These are phyloP conservation scores for Syrmaticus mikado DNA, from an alignment of 2,113 vertebrate species.

Conservation along the genomic window DNA sequence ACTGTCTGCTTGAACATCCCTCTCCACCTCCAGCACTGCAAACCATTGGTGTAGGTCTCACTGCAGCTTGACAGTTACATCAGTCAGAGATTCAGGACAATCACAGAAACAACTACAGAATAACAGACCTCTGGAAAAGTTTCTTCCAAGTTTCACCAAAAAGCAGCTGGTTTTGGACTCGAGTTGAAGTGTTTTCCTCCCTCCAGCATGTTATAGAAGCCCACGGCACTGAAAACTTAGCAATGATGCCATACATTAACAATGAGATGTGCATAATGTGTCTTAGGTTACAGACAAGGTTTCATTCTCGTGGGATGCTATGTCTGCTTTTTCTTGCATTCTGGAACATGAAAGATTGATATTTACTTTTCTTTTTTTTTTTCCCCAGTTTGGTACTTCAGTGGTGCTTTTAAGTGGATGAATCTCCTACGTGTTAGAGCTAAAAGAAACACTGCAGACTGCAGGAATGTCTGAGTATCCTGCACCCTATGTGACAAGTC, in stretches of 20 bases:
- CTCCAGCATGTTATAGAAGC: not conserved
- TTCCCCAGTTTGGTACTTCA: not conserved
- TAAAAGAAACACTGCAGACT: not conserved
- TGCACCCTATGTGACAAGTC: not conserved
- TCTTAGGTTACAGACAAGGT: not conserved
- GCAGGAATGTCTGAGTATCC: not conserved
- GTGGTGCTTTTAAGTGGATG: not conserved
- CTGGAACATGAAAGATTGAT: not conserved
- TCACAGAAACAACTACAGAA: not conserved
- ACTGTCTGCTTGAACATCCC: not conserved
- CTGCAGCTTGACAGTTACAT: not conserved
- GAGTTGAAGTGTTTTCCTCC: not conserved
- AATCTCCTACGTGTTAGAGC: not conserved
- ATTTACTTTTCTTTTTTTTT: not conserved
- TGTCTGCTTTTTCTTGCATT: not conserved
- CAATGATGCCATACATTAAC: not conserved
- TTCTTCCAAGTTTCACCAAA: not conserved
- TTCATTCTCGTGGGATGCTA: not conserved
- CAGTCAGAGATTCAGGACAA: not conserved
- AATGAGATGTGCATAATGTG: not conserved
- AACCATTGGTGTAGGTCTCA: fast-evolving
- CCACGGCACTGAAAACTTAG: not conserved
- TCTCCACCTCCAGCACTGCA: not conserved
- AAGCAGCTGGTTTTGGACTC: not conserved
- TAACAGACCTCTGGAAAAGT: not conserved